A percentile compares a stretch with the other conserved stretches of the same genome.
Evolutionary conservation across 2,113 vertebrate genomes (phyloP).

Genomic region (Callipepla squamata): DNA sequence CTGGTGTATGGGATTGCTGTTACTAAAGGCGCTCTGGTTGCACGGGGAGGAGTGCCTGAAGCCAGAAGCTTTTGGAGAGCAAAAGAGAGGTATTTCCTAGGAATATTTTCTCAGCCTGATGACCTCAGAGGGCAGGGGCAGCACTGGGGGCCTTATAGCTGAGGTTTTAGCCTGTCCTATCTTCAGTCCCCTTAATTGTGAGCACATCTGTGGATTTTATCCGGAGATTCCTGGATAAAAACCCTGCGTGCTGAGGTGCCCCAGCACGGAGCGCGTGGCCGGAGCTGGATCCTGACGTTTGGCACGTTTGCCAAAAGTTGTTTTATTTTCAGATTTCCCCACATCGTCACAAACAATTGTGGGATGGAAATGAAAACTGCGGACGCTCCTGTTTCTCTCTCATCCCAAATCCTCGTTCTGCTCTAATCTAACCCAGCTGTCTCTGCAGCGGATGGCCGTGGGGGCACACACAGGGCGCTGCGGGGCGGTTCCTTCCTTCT

Average conservation of each 20-base stretch:
- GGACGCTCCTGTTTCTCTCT: conserved; percentile 21
- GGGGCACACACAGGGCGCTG: not conserved
- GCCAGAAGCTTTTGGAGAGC: not conserved
- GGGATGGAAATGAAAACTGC: not conserved
- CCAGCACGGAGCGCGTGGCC: not conserved
- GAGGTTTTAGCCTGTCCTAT: not conserved
- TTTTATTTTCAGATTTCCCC: not conserved
- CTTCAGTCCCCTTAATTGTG: not conserved
- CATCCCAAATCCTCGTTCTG: not conserved
- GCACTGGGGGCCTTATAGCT: not conserved
- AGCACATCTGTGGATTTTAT: not conserved
- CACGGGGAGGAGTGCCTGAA: not conserved
- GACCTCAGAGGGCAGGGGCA: not conserved
- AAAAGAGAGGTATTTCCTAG: not conserved
- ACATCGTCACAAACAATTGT: not conserved
- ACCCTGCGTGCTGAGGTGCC: not conserved
- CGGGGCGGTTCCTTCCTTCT: not conserved
- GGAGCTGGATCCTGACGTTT: not conserved
- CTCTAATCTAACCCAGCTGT: conserved; percentile 31
- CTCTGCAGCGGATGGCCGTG: not conserved
- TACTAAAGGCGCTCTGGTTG: not conserved
- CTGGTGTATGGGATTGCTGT: not conserved
- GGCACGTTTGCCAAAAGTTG: not conserved
- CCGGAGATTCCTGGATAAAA: not conserved
- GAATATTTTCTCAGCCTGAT: not conserved